Evolutionary conservation across 2,113 vertebrate genomes (phyloP), one percentile per base, ranked within the genome.

Genomic region (Cyanistes caeruleus): DNA sequence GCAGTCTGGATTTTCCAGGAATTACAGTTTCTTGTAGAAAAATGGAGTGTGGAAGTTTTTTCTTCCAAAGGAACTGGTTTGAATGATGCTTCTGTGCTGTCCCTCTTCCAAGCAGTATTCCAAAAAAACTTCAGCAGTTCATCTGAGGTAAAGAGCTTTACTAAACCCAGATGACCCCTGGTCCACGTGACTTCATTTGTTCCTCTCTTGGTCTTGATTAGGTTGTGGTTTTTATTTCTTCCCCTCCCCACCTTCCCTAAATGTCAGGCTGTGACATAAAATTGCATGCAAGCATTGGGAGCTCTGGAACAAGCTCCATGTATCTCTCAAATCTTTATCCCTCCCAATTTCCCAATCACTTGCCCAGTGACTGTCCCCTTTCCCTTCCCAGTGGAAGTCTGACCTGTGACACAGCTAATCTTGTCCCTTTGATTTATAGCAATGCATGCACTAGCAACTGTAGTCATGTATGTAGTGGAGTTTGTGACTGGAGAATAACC

Each of bases 141-240:
- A 77, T 95, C 89, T 95, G 84, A 95, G 88, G 88, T 94, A 94
- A 94, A 46, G 69, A 95, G 94, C 95, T 97, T 95, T 93, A 94
- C 96, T 97, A 97, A 97, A 94, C 89, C 73, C 92, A 95, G 90
- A 92, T 96, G 96, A 96, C 93, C 82, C 58, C 93, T 93, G 94
- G 96, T 97, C 97, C 97, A 98, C 96, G 95, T 98, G 97, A 97
- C 94, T 97, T 97, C 97, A 98, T 97, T 96, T 94, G 96, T 97
- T 97, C 96, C 96, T 77, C 96, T 97, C 97, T 97, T 97, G 97
- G 95, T 87, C 85, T 92, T 95, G 62, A 95, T 93, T 92, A 95
- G 96, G 94, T 97, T 96, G 95, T 89, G 90, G 60, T 86, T 92
- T 91, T 88, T 87, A 84, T 81, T 97, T 94, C 95, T 97, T 96